These are phyloP conservation scores for Watsonalla cultraria DNA, from an alignment of 2,888 invertebrate genomes.

Conservation along the genomic window DNA sequence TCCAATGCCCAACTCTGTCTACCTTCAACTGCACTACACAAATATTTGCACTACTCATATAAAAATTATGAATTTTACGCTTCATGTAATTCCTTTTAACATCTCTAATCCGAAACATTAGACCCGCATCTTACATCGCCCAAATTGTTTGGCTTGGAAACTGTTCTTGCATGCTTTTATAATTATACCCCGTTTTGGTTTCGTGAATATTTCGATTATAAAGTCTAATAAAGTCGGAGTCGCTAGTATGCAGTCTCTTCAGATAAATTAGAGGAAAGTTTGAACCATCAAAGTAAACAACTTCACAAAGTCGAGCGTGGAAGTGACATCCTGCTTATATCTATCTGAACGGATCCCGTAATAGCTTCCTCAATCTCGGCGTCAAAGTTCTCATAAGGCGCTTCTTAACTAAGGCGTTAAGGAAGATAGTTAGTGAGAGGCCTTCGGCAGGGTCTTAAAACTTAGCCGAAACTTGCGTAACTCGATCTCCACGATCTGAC, in stretches of 20 bases:
- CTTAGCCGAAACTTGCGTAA: conserved; percentile 71
- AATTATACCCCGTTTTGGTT: conserved; percentile 5
- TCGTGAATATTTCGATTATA: conserved; percentile 15
- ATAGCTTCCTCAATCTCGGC: conserved; percentile 77
- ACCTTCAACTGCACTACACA: conserved; percentile 68
- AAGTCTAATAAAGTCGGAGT: conserved; percentile 22
- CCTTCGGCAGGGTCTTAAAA: conserved; percentile 74
- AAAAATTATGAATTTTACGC: conserved; percentile 63
- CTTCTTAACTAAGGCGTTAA: conserved; percentile 77
- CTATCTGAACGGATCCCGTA: conserved; percentile 73
- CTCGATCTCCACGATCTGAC: conserved; percentile 64
- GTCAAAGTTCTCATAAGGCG: conserved; percentile 78
- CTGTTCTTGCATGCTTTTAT: not conserved
- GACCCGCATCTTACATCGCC: too few relatives aligned
- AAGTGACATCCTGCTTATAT: conserved; percentile 76
- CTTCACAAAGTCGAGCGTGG: conserved; percentile 72
- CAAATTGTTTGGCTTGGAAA: not conserved
- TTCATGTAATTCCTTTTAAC: conserved; percentile 46
- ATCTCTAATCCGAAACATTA: conserved; percentile 18
- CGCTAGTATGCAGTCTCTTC: conserved; percentile 35
- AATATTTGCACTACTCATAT: conserved; percentile 44
- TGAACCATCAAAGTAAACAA: conserved; percentile 72
- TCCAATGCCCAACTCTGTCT: conserved; percentile 62
- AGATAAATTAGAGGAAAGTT: conserved; percentile 63
- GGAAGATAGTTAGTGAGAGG: conserved; percentile 75